Evolutionary conservation across 2,797 vertebrate species (phyloP), one percentile per base, ranked within the genome.

Genomic region (Aulostomus chinensis): DNA sequence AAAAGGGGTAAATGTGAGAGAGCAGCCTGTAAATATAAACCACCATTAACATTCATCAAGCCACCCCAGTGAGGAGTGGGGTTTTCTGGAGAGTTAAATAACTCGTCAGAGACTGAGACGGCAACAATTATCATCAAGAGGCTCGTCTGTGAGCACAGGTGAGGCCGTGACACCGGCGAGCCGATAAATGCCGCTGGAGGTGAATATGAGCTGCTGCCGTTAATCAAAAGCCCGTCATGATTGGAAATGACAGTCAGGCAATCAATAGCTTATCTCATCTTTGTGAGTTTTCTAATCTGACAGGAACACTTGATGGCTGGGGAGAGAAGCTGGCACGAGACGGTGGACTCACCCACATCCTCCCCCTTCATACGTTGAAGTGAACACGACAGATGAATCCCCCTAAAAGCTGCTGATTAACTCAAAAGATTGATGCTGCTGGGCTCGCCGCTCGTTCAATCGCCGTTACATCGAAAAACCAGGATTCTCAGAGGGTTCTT

Each of bases 201-300:
- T 21, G 45, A 61, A 62, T 43, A 3, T 60, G 71, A 59, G 57
- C 18, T 20, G 25, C 12, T 33, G 61, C 36, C 17, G 45, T 78
- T 71, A 45, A 79, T 85, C 68, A 77, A 54, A 61, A 36, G 29
- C 31, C 39, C 29, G 6, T 41, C 31, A 33, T 68, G 62, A 80
- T 80, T 82, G 49, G 63, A 60, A 73, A 53, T 48, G 57, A 78
- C 62, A 67, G 60, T 20, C 56, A 73, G 36, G 35, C 42, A 61
- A 78, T 81, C 68, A 48, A 65, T 50, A 30, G 48, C 28, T 67
- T 53, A 65, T 56, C 40, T 40, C 20, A 42, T 38, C 34, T 47
- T 64, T 49, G 68, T 67, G 53, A 62, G 42, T 64, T 76, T 73
- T 72, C 32, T 58, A 46, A 78, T 61, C 25, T 42, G 7, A 50